Evolutionary conservation across 1,140 invertebrate species (phyloP).

Genomic region (Semibalanus balanoides): DNA sequence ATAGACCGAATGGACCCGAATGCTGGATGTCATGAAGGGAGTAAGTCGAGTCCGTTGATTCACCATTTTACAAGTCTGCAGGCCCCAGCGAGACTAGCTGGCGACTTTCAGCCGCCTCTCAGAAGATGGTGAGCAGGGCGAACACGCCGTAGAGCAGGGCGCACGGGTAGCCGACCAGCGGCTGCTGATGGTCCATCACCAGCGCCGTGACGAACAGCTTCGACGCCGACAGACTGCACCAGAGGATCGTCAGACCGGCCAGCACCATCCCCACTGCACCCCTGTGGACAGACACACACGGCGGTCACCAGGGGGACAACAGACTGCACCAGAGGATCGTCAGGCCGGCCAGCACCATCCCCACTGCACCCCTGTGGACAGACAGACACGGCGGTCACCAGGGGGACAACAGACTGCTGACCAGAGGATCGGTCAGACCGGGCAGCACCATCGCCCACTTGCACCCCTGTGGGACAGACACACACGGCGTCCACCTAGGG

Average conservation of each 20-base stretch:
- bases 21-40: too few relatives aligned
- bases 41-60: too few relatives aligned
- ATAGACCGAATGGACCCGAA: too few relatives aligned
- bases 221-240: conserved; percentile 84
- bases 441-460: conserved; percentile 57
- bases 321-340: conserved; percentile 80
- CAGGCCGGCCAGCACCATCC: conserved; percentile 51
- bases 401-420: conserved; percentile 75
- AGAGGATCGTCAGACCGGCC: conserved; percentile 58
- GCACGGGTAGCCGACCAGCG: conserved; percentile 88
- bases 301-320: too few relatives aligned
- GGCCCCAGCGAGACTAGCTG: too few relatives aligned
- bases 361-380: conserved; percentile 33
- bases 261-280: conserved; percentile 50
- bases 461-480: conserved; percentile 22
- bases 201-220: conserved; percentile 86
- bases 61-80: too few relatives aligned
- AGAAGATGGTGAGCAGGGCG: conserved; percentile 85
- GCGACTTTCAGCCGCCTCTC: too few relatives aligned
- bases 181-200: conserved; percentile 73
- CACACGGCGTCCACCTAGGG: too few relatives aligned
- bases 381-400: too few relatives aligned
- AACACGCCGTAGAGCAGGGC: conserved; percentile 90
- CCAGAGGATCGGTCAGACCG: conserved; percentile 64
- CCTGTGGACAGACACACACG: neutral